phyloP scores from a whole-genome alignment of 2,113 vertebrate genomes.

The Lethenteron reissneri region DNA sequence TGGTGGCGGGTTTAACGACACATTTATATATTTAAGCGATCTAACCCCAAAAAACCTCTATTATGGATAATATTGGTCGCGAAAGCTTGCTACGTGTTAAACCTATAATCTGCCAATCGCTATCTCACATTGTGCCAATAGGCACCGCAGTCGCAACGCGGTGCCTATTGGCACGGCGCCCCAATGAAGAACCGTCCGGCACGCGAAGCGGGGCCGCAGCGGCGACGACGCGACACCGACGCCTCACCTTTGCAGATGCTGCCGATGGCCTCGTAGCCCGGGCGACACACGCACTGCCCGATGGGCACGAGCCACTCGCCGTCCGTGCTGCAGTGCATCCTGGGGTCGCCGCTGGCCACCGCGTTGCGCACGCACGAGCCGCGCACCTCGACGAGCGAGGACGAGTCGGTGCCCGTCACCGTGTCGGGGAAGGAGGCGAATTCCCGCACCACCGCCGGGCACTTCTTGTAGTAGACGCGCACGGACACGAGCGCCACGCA shows the following conservation, averaged over 20 bases:
- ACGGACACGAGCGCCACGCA: slow-evolving; percentile 80
- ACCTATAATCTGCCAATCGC: no score
- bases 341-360: slow-evolving; percentile 74
- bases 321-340: slow-evolving; percentile 97
- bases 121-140: no score
- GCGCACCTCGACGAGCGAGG: slow-evolving; percentile 72
- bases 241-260: slow-evolving; percentile 69
- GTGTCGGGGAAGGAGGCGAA: slow-evolving; percentile 72
- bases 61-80: no score
- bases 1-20: no score
- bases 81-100: no score
- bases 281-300: slow-evolving; percentile 72
- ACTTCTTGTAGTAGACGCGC: slow-evolving; percentile 81
- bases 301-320: slow-evolving; percentile 97
- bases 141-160: no score
- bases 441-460: slow-evolving; percentile 54
- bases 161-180: no score
- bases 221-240: not conserved
- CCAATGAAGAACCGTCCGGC: no score
- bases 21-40: no score
- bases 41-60: no score
- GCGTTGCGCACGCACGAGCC: slow-evolving; percentile 76
- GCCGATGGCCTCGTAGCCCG: slow-evolving; percentile 55
- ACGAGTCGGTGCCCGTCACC: slow-evolving; percentile 71
- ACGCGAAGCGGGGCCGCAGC: no score